Conservation (phyloP, 2,113 vertebrate genomes). For the Paramormyrops kingsleyae region DNA sequence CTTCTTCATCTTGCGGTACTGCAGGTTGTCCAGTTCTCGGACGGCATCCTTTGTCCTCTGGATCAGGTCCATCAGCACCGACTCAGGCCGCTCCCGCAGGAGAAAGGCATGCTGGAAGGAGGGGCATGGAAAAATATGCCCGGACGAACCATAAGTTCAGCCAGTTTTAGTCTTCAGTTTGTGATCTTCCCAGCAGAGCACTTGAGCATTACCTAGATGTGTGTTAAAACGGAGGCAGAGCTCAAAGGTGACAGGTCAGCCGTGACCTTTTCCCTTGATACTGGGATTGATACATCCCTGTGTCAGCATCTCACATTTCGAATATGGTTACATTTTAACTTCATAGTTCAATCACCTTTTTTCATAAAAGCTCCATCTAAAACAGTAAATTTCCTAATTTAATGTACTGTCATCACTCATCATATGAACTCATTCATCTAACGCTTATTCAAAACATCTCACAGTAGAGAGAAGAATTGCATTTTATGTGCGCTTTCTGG, state of each 20-base stretch:
- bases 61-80: slow-evolving; percentile 95
- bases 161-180: neutral
- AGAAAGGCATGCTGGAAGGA: slow-evolving; percentile 85
- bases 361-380: neutral
- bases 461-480: neutral
- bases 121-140: neutral
- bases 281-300: neutral
- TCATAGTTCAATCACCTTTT: neutral
- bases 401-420: neutral
- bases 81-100: slow-evolving; percentile 84
- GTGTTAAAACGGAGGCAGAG: too few relatives aligned
- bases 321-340: neutral
- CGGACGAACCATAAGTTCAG: neutral
- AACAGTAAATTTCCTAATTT: neutral
- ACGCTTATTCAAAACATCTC: neutral
- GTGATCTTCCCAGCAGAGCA: neutral
- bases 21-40: slow-evolving; percentile 95
- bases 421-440: neutral
- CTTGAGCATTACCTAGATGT: neutral
- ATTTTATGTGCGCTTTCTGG: neutral
- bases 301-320: neutral
- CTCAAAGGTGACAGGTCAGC: neutral
- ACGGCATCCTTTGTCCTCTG: slow-evolving; percentile 96
- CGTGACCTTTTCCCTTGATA: neutral
- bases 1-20: slow-evolving; percentile 99